These are phyloP conservation scores for Heterodera schachtii DNA, from an alignment of 1,140 invertebrate genomes.

Conservation along the genomic window DNA sequence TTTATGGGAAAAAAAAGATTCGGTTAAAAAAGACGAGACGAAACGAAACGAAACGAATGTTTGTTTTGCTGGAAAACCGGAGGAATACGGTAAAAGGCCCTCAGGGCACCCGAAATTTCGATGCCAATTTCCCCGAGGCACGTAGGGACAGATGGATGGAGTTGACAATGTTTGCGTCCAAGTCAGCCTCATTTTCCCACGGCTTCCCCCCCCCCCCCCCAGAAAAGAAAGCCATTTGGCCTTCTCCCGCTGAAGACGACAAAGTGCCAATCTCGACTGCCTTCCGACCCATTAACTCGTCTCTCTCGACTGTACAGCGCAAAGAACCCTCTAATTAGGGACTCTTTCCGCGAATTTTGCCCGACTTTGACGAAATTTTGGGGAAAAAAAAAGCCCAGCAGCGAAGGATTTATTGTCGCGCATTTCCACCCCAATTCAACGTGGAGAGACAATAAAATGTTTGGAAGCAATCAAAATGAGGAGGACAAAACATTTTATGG, in stretches of 20 bases:
- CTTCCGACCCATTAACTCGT: neutral
- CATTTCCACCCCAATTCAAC: neutral
- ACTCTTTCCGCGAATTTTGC: neutral
- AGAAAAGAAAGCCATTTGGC: neutral
- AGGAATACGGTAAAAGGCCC: neutral
- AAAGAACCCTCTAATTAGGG: neutral
- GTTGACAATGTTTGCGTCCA: neutral
- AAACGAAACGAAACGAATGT: neutral
- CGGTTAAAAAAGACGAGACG: no score
- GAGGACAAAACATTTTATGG: neutral
- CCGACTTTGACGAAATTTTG: neutral
- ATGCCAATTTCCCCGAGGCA: neutral
- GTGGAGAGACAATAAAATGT: neutral
- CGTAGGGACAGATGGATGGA: neutral
- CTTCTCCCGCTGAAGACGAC: neutral
- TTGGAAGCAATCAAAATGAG: neutral
- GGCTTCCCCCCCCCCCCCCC: no score
- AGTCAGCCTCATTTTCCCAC: no score
- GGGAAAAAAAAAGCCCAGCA: neutral
- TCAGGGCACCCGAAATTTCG: neutral
- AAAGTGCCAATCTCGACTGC: neutral
- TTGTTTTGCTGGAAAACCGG: neutral
- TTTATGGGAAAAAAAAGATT: no score
- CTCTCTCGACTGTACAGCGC: neutral
- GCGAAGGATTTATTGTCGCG: neutral